Base-by-base conservation (phyloP, 2,797 vertebrate species). In the Enteromius trimaculatus region DNA sequence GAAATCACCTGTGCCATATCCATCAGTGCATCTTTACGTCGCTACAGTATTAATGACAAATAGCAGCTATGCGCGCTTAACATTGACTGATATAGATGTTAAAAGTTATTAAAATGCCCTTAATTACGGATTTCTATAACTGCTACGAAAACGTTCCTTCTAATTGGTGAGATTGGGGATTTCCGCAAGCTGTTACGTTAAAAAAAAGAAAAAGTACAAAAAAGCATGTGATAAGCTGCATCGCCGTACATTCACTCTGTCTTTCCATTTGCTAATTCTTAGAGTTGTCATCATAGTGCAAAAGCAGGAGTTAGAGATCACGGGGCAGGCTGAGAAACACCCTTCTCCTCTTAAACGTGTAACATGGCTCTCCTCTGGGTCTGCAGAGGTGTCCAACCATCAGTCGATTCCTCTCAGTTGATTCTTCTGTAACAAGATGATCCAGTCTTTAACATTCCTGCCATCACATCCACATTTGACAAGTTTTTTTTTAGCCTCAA, bases 371-470 rank as follows among this genome's bases (percentile, higher is more conserved):
- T 86, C 44, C 39, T 88, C 81, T 49, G 23, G 10, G 47, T 82
- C 10, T 65, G 58, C 34, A 5, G 1, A 42, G 53, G 23, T 3
- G 23, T 29, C 13, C 6, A 62, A 64, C n/a, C 16, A 9, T 13
- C 16, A 37, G 87, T 11, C 4, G 44, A 29, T 66, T 71, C 49
- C 81, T 29, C 74, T 99, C 95, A 98, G 92, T 96, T 95, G 91
- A 95, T 94, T 91, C 95, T 95, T 95, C 97, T 99, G 86, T 10
- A 84, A 80, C 51, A 66, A 71, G 29, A 86, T 49, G 11, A 31
- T 6, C 0, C 51, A 1, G 71, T 3, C n/a, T 34, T 29, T 31
- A 68, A 42, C 9, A 11, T 37, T n/a, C 10, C 47, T 72, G 8
- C 44, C 8, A 31, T 26, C n/a, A 23, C 21, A 19, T 29, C 7